These are phyloP conservation scores for Bibio marci DNA, from an alignment of 2,888 invertebrate genomes.

Conservation along the genomic window DNA sequence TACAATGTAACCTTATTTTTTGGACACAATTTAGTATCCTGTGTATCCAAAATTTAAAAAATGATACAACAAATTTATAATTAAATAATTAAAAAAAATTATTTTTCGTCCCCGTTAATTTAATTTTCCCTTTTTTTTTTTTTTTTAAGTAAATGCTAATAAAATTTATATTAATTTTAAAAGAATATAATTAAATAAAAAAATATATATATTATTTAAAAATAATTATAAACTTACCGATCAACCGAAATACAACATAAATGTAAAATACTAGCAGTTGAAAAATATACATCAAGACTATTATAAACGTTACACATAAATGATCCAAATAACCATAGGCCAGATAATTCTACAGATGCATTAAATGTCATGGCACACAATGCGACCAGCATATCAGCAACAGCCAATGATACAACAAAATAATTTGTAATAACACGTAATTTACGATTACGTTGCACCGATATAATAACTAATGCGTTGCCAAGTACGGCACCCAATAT, in stretches of 20 bases:
- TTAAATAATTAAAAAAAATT: too few species aligned
- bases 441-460: slow-evolving; percentile 30
- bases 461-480: slow-evolving; percentile 62
- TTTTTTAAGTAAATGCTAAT: too few species aligned
- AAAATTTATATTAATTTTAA: too few species aligned
- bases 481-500: slow-evolving; percentile 81
- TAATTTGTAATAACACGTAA: slow-evolving; percentile 77
- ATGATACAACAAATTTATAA: too few species aligned
- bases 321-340: slow-evolving; percentile 74
- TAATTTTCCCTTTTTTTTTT: too few species aligned
- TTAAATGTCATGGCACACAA: slow-evolving; percentile 90
- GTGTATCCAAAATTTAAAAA: too few species aligned
- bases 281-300: slow-evolving; percentile 88
- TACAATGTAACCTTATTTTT: too few species aligned
- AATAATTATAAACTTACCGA: slow-evolving; percentile 24
- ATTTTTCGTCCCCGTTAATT: too few species aligned
- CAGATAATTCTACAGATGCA: slow-evolving; percentile 71
- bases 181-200: too few species aligned
- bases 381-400: slow-evolving; percentile 89
- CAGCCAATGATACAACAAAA: slow-evolving; percentile 85
- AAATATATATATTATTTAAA: too few species aligned
- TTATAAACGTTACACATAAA: slow-evolving; percentile 95
- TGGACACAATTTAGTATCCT: too few species aligned
- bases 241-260: slow-evolving; percentile 84
- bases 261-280: slow-evolving; percentile 83